Evolutionary conservation across 2,888 invertebrate genomes (phyloP).

Genomic region (Eupithecia pulchellata): DNA sequence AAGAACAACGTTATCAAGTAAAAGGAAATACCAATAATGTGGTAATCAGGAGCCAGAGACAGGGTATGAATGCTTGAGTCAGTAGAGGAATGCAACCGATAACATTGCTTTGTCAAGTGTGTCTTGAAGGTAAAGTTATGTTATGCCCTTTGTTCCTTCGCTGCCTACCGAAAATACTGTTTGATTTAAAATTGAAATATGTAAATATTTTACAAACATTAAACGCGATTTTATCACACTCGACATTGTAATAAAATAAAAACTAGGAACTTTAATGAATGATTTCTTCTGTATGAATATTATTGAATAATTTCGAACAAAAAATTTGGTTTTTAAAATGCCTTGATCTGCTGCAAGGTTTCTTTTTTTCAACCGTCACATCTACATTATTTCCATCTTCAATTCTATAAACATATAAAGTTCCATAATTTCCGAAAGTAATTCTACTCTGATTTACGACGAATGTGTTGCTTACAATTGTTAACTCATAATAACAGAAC

Average conservation of each 20-base stretch:
- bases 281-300: too few species aligned
- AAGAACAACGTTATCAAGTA: slow-evolving; percentile 57
- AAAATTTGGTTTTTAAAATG: too few species aligned
- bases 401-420: not conserved
- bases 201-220: not conserved
- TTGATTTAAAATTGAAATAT: not conserved
- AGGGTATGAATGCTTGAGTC: slow-evolving; percentile 53
- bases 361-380: too few species aligned
- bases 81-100: slow-evolving; percentile 58
- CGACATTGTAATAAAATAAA: too few species aligned
- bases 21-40: slow-evolving; percentile 62
- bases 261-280: too few species aligned
- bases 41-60: slow-evolving; percentile 49
- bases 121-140: slow-evolving; percentile 10
- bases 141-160: slow-evolving; percentile 12
- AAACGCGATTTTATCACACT: too few species aligned
- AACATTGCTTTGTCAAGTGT: slow-evolving; percentile 45
- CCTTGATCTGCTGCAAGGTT: too few species aligned
- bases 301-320: too few species aligned
- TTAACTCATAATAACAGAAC: not conserved
- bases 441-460: not conserved
- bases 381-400: too few species aligned
- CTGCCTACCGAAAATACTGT: not conserved
- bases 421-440: not conserved
- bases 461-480: not conserved